phyloP scores from a whole-genome alignment of 2,888 invertebrate species.

The Pogonocherus hispidulus region DNA sequence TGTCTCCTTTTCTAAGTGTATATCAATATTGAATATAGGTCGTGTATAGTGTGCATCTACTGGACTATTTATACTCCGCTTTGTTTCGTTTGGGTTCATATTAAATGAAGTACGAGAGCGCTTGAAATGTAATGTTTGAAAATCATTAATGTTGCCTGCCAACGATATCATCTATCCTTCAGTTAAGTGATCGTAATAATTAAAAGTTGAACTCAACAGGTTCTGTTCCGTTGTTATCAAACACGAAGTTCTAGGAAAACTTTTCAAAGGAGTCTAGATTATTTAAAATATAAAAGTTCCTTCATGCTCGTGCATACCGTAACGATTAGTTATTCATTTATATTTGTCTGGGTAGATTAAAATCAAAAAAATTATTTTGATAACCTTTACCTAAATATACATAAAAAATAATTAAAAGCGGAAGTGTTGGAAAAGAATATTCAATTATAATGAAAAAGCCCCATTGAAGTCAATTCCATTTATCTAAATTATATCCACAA shows the following conservation, averaged over 20 bases:
- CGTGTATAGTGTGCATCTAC: not conserved
- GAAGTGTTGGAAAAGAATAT: not conserved
- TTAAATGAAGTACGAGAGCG: slow-evolving; percentile 26
- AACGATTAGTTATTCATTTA: slow-evolving; percentile 6
- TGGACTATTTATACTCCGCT: slow-evolving; percentile 6
- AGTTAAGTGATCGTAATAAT: slow-evolving; percentile 27
- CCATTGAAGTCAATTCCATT: slow-evolving; percentile 1
- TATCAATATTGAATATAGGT: too few relatives aligned
- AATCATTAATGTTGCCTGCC: slow-evolving; percentile 34
- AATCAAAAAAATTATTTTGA: slow-evolving; percentile 8
- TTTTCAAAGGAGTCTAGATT: not conserved
- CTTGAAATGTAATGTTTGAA: slow-evolving; percentile 31
- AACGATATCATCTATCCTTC: slow-evolving; percentile 30
- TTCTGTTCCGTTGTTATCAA: slow-evolving; percentile 11
- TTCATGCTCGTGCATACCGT: not conserved
- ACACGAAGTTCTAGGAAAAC: not conserved
- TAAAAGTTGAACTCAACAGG: slow-evolving; percentile 22
- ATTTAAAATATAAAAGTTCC: too few relatives aligned
- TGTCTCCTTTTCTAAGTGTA: too few relatives aligned
- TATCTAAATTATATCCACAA: slow-evolving; percentile 10
- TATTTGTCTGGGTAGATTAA: not conserved
- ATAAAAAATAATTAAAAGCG: slow-evolving; percentile 5
- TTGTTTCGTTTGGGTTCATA: slow-evolving; percentile 15
- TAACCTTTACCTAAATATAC: slow-evolving; percentile 3
- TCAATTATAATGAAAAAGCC: too few relatives aligned